phyloP scores from a whole-genome alignment of 2,113 vertebrate genomes.

The Lamprotornis superbus region DNA sequence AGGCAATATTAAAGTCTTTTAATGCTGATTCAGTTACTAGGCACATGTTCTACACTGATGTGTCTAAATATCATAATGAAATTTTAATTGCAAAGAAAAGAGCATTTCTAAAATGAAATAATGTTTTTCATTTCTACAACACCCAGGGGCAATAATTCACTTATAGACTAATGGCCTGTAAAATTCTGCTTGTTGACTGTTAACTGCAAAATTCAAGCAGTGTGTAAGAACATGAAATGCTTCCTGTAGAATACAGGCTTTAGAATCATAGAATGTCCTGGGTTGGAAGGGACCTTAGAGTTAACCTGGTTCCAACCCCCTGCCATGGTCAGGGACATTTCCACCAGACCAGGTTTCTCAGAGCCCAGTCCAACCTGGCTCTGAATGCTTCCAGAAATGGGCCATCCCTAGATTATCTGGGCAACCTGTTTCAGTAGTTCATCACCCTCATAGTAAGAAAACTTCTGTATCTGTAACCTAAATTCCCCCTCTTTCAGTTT shows the following conservation, averaged over 20 bases:
- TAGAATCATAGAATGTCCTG: background rate
- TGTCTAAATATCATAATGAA: slow-evolving; percentile 25
- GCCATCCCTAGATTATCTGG: background rate
- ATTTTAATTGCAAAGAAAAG: slow-evolving; percentile 39
- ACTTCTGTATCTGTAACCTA: background rate
- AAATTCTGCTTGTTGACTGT: slow-evolving; percentile 13
- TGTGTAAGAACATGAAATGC: background rate
- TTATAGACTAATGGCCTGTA: slow-evolving; percentile 5
- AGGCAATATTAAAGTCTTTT: slow-evolving; percentile 3
- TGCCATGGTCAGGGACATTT: background rate
- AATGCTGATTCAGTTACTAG: slow-evolving; percentile 1
- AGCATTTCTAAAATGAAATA: slow-evolving; percentile 28
- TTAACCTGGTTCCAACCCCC: background rate
- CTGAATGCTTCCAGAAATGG: background rate
- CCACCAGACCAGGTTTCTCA: background rate
- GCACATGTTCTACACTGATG: background rate
- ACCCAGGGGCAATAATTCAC: slow-evolving; percentile 12
- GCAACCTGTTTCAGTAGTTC: accelerated
- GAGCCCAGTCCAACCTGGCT: background rate
- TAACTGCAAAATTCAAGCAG: background rate
- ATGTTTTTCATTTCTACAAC: background rate
- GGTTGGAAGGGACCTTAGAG: background rate
- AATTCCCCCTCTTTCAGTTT: background rate
- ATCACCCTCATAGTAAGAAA: background rate
- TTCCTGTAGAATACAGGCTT: background rate